phyloP scores from a whole-genome alignment of 2,113 vertebrate genomes.

The Sardina pilchardus region DNA sequence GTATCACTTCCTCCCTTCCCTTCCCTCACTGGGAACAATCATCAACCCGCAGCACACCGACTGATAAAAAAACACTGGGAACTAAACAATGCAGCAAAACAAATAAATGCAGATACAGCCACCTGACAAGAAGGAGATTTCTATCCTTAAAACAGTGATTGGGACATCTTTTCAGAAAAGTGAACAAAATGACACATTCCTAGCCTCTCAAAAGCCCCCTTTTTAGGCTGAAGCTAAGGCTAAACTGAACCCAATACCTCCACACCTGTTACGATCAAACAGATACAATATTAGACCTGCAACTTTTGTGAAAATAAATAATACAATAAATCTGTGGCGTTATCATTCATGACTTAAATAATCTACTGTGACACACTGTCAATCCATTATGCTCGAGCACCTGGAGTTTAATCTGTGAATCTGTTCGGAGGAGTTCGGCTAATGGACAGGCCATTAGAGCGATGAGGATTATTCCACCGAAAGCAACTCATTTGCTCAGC shows the following conservation, averaged over 20 bases:
- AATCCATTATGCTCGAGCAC: background rate
- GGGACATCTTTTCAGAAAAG: background rate
- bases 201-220: background rate
- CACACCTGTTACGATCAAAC: background rate
- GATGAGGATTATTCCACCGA: slow-evolving; percentile 37
- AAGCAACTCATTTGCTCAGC: slow-evolving; percentile 51
- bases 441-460: slow-evolving; percentile 52
- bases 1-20: background rate
- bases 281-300: background rate
- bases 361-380: background rate
- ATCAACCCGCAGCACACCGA: background rate
- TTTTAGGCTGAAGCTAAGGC: background rate
- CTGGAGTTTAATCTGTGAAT: slow-evolving; percentile 28
- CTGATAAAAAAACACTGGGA: background rate
- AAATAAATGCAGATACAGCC: background rate
- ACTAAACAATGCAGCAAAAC: background rate
- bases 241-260: background rate
- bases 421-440: slow-evolving; percentile 39
- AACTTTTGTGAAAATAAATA: background rate
- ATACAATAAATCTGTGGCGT: background rate
- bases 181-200: background rate
- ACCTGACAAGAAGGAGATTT: background rate
- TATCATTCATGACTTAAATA: background rate
- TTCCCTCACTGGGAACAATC: background rate
- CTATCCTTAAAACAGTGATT: background rate